Evolutionary conservation across 2,797 vertebrate species (phyloP), one percentile per base, ranked within the genome.

Genomic region (Scarus forsteni): DNA sequence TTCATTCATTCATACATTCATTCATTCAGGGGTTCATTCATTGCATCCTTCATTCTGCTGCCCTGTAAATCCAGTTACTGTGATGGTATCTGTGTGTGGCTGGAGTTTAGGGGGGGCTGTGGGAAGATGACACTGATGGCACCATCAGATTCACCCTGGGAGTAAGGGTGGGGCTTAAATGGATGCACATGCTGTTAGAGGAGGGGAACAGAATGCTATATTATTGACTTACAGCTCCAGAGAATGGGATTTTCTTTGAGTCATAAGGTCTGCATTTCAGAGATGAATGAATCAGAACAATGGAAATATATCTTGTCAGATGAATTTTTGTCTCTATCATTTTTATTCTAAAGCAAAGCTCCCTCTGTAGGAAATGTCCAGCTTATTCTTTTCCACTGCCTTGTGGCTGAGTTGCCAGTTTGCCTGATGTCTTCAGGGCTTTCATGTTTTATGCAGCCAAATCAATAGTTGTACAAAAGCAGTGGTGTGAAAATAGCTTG

Each of bases 51-150:
- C 62, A 73, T 73, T 73, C 50, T 66, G 43, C 45, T 61, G 8
- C 65, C 60, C 49, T 74, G 56, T 82, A 70, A 66, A 50, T 40
- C 70, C 38, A 51, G 9, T 67, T 40, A 59, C 53, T 77, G 56
- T 75, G 81, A 88, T 83, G 84, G 65, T 87, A 86, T 89, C 83
- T 84, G 67, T 70, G 62, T 18, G 18, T 44, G 65, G 66, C 54
- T 38, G 13, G 10, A 46, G 18, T 57, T 15, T 13, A 55, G 12
- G 45, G 40, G 66, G 54, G 53, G 66, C 18, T 79, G 50, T 68
- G 76, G 63, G 70, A 59, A 66, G 69, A 81, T 79, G 67, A 52
- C 52, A 71, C 70, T 43, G 79, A 80, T 79, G 59, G 69, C 61
- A 70, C 60, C 59, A 55, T 40, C 67, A n/a, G 45, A 79, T 63